Conservation (phyloP, 2,888 invertebrate genomes). For the Nephrotoma guestfalica region DNA sequence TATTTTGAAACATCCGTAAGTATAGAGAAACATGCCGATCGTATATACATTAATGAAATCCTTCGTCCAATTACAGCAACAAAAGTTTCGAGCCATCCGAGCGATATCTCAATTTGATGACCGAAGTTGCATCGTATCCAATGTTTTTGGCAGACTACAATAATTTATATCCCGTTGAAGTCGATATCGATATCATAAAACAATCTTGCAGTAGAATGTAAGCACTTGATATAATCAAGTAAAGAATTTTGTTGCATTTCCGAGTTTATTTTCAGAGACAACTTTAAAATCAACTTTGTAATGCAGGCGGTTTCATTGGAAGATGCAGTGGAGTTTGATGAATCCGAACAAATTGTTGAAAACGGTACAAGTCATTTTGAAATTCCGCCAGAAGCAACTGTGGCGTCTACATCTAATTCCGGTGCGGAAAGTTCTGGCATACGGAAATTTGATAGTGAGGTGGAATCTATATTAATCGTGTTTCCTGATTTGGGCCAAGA, state of each 20-base stretch:
- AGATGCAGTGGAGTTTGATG: conserved; percentile 2
- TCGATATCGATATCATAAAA: conserved; percentile 48
- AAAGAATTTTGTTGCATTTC: not conserved
- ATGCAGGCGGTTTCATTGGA: conserved; percentile 14
- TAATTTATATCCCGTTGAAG: conserved; percentile 44
- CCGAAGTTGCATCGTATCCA: conserved; percentile 36
- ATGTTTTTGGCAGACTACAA: conserved; percentile 56
- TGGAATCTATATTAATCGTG: conserved; percentile 37
- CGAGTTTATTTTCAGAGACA: not conserved
- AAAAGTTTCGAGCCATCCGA: not conserved
- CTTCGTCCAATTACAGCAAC: not conserved
- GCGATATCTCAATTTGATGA: conserved; percentile 27
- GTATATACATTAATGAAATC: not conserved
- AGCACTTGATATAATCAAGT: conserved; percentile 25
- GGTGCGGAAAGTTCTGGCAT: conserved; percentile 1
- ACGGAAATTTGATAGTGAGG: conserved; percentile 30
- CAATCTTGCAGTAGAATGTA: conserved; percentile 52
- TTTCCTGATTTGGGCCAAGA: conserved; percentile 72
- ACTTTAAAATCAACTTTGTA: conserved; percentile 20
- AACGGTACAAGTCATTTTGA: not conserved
- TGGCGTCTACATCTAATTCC: not conserved
- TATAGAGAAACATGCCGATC: conserved; percentile 4
- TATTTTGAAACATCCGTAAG: conserved; percentile 28
- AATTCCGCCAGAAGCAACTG: not conserved
- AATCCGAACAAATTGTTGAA: not conserved